Conservation (phyloP, 2,113 vertebrate genomes). For the Chloropsis hardwickii region DNA sequence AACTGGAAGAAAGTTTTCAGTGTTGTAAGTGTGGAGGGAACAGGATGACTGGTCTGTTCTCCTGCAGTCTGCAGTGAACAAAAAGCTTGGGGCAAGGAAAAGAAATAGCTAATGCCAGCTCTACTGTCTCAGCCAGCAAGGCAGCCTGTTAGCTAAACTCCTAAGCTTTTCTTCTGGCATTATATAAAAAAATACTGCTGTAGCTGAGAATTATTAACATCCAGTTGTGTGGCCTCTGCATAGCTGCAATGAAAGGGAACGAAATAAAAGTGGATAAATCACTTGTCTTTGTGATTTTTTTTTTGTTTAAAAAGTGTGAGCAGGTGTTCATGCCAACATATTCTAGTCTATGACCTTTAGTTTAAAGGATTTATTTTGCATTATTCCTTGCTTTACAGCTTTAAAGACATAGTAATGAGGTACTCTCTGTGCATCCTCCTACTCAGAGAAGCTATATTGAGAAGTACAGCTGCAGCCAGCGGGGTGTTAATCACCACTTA, state of each 20-base stretch:
- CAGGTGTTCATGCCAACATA: background rate
- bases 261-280: background rate
- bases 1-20: background rate
- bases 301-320: background rate
- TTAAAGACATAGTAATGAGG: slow-evolving; percentile 78
- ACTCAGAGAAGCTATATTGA: slow-evolving; percentile 67
- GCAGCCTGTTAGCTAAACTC: slow-evolving; percentile 14
- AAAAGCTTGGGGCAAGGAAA: background rate
- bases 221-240: background rate
- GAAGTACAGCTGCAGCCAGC: slow-evolving; percentile 79
- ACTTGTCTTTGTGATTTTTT: background rate
- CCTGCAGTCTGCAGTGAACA: background rate
- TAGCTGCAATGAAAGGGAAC: background rate
- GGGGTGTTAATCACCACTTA: slow-evolving; percentile 80
- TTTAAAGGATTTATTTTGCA: slow-evolving; percentile 76
- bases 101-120: background rate
- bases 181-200: background rate
- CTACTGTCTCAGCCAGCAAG: background rate
- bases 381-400: slow-evolving; percentile 73
- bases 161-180: slow-evolving; percentile 7
- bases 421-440: slow-evolving; percentile 70
- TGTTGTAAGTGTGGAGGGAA: background rate
- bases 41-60: background rate
- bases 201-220: slow-evolving; percentile 5
- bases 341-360: slow-evolving; percentile 71